Conservation (phyloP, 1,140 invertebrate genomes). For the Drosophila erecta region DNA sequence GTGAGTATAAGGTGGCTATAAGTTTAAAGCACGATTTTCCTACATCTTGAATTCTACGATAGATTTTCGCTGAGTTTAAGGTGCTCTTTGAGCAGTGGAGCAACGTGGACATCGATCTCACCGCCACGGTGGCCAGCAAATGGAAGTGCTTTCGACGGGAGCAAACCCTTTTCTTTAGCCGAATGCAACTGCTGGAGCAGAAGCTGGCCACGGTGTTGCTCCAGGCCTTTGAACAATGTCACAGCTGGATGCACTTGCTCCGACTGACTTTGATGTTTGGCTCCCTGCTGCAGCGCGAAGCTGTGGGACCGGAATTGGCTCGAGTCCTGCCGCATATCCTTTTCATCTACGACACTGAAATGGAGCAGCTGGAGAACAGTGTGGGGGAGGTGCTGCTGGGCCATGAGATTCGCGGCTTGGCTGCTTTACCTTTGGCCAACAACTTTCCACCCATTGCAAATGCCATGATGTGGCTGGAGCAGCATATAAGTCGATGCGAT, state of each 20-base stretch:
- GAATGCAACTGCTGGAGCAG: slow-evolving; percentile 88
- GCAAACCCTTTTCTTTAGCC: slow-evolving; percentile 86
- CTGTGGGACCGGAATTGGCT: slow-evolving; percentile 63
- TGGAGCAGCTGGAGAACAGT: slow-evolving; percentile 67
- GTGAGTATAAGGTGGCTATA: slow-evolving; percentile 68
- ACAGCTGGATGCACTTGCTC: slow-evolving; percentile 87
- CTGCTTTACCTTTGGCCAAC: slow-evolving; percentile 85
- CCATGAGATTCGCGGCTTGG: slow-evolving; percentile 62
- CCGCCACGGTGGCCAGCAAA: slow-evolving; percentile 62
- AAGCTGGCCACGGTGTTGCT: slow-evolving; percentile 89
- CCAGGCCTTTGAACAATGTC: slow-evolving; percentile 90
- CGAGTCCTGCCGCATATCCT: slow-evolving; percentile 71
- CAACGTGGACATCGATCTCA: slow-evolving; percentile 85
- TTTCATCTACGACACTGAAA: slow-evolving; percentile 57
- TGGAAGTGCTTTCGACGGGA: slow-evolving; percentile 87
- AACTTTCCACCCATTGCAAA: slow-evolving; percentile 90
- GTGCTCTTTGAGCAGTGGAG: slow-evolving; percentile 88
- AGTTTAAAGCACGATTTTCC: not conserved
- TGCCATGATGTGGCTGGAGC: slow-evolving; percentile 88
- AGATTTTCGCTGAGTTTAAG: slow-evolving; percentile 87
- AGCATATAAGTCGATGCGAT: slow-evolving; percentile 83
- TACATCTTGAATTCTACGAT: not conserved
- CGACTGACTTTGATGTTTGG: slow-evolving; percentile 84
- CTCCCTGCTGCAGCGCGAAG: slow-evolving; percentile 56
- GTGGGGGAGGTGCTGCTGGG: slow-evolving; percentile 52